A percentile compares a stretch with the other conserved stretches of the same genome.
Evolutionary conservation across 2,888 invertebrate species (phyloP).

Genomic region (Nomada ferruginata): DNA sequence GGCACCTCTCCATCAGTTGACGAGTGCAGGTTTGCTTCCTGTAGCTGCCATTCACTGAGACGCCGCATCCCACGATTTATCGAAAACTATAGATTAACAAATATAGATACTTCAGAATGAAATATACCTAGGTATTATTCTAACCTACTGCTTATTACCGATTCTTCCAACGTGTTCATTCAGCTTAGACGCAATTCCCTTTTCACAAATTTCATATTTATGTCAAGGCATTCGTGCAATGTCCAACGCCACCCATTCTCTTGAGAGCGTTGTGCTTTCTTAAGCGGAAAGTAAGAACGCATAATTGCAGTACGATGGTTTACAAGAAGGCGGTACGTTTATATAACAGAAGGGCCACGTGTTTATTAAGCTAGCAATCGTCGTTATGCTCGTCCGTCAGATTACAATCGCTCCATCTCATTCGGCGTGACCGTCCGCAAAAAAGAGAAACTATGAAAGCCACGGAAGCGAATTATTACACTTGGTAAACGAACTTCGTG

Average conservation of each 20-base stretch:
- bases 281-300: not conserved
- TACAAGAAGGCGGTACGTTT: constrained; percentile 24
- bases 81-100: too few species aligned
- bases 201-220: not conserved
- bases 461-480: constrained; percentile 52
- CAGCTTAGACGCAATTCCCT: not conserved
- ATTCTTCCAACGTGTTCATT: not conserved
- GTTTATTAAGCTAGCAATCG: constrained; percentile 43
- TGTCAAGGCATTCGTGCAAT: not conserved
- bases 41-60: too few species aligned
- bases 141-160: too few species aligned
- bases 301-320: not conserved
- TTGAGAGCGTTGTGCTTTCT: not conserved
- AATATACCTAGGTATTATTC: too few species aligned
- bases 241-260: not conserved
- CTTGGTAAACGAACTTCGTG: constrained; percentile 50
- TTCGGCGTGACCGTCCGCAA: constrained; percentile 5
- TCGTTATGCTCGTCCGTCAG: constrained; percentile 48
- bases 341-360: constrained; percentile 35
- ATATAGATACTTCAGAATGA: too few species aligned
- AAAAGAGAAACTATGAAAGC: constrained; percentile 51
- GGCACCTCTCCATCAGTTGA: too few species aligned
- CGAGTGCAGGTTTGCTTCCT: too few species aligned
- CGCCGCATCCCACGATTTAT: too few species aligned
- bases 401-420: constrained; percentile 45